phyloP scores from a whole-genome alignment of 2,888 invertebrate genomes.

The Drosophila bunnanda region DNA sequence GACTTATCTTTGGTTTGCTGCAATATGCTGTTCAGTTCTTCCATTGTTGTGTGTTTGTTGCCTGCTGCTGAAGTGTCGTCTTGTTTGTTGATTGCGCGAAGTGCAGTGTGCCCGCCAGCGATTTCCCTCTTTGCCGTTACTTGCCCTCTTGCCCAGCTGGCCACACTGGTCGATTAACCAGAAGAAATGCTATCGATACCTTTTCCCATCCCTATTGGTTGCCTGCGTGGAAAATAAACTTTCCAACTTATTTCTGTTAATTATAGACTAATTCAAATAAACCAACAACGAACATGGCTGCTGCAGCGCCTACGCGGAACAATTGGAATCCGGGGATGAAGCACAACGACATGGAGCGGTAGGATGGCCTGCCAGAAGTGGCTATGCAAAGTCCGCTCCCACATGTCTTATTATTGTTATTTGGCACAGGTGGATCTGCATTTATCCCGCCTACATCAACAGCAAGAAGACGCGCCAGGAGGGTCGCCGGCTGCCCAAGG shows the following conservation, averaged over 20 bases:
- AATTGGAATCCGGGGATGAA: constrained; percentile 91
- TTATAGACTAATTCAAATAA: constrained; percentile 2
- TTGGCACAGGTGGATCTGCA: constrained; percentile 92
- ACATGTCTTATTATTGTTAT: constrained; percentile 54
- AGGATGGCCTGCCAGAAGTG: constrained; percentile 20
- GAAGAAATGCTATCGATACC: neutral
- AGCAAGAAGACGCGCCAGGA: constrained; percentile 95
- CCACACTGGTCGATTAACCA: neutral
- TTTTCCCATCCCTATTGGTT: constrained; percentile 49
- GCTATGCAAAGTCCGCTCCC: constrained; percentile 21
- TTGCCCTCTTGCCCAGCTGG: neutral
- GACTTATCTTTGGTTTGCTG: constrained; percentile 85
- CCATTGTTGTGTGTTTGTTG: constrained; percentile 70
- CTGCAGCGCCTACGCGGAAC: constrained; percentile 86
- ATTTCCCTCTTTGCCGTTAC: neutral
- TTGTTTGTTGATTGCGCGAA: constrained; percentile 2
- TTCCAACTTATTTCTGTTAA: constrained; percentile 22
- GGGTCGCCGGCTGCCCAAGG: constrained; percentile 93
- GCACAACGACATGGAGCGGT: constrained; percentile 92
- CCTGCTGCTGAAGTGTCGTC: constrained; percentile 7
- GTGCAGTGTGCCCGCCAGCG: neutral
- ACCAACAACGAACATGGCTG: constrained; percentile 84
- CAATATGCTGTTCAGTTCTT: constrained; percentile 83
- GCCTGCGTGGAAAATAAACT: constrained; percentile 69
- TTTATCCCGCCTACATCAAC: constrained; percentile 98